Percentiles rank a stretch among this genome's conserved stretches.
These are phyloP conservation scores for Liodrosophila aerea DNA, from an alignment of 2,888 invertebrate species.

Conservation along the genomic window DNA sequence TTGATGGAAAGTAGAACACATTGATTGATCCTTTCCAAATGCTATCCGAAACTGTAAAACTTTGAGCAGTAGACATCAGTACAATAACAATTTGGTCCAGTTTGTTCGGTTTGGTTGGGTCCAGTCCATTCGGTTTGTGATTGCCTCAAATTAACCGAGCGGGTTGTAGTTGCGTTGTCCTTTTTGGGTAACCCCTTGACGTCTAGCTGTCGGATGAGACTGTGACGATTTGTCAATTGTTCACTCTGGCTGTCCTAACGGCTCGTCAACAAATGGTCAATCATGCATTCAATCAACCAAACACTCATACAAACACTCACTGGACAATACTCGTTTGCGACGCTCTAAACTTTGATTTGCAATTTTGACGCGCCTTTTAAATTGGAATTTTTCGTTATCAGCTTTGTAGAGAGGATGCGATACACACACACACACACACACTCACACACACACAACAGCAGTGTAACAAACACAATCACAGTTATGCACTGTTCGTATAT, in stretches of 20 bases:
- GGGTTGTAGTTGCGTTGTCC: slow-evolving; percentile 42
- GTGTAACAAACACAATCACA: slow-evolving; percentile 34
- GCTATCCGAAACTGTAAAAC: slow-evolving; percentile 43
- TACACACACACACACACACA: neutral
- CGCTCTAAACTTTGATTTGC: slow-evolving; percentile 70
- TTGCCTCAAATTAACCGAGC: slow-evolving; percentile 71
- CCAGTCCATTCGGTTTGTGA: slow-evolving; percentile 68
- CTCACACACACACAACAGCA: slow-evolving; percentile 3
- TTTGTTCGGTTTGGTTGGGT: slow-evolving; percentile 35
- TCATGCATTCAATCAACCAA: slow-evolving; percentile 71
- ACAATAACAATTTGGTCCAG: slow-evolving; percentile 21
- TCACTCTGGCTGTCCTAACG: slow-evolving; percentile 28
- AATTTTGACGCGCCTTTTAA: slow-evolving; percentile 65
- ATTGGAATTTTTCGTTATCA: slow-evolving; percentile 62
- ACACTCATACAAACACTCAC: slow-evolving; percentile 18
- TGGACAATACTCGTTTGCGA: slow-evolving; percentile 8
- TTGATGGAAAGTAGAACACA: slow-evolving; percentile 22
- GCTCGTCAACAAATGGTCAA: slow-evolving; percentile 56
- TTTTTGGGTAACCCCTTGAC: slow-evolving; percentile 6
- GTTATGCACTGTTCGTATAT: slow-evolving; percentile 49
- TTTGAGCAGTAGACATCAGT: slow-evolving; percentile 17
- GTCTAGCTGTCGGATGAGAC: slow-evolving; percentile 12
- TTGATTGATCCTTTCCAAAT: slow-evolving; percentile 58
- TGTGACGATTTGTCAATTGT: slow-evolving; percentile 67
- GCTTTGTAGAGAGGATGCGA: slow-evolving; percentile 15